Evolutionary conservation across 2,113 vertebrate species (phyloP), one percentile per base, ranked within the genome.

Genomic region (Mugil cephalus): DNA sequence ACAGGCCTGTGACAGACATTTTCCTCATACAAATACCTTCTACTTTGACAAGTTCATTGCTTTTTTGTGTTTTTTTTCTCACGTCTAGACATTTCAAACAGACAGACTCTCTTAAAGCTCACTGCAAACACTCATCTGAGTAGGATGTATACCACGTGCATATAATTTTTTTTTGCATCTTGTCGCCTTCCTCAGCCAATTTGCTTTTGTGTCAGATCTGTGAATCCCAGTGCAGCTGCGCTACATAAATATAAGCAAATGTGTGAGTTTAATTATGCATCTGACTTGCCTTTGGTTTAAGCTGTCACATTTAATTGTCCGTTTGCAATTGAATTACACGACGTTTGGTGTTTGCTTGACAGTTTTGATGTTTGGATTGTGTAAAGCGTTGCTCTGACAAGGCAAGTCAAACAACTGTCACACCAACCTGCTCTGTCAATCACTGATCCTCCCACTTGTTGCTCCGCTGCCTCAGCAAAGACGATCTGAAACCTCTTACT

Each of bases 241-340:
- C 61, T 1, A 66, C 77, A 87, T 89, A 84, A 89, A 91, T 89
- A 82, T 79, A 88, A 88, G 87, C 87, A 82, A 84, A 89, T 87
- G 0, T 52, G 39, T 7, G 18, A 59, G 68, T 24, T 68, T 85
- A 19, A 70, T 83, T 85, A 81, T 79, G 43, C 53, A 36, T 76
- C 40, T 79, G 82, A 75, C 77, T 74, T 55, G 62, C 47, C 74
- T 72, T 83, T 74, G 69, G 77, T 62, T 87, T 69, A 79, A 69
- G 79, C 72, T 78, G 82, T 80, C 85, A 80, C 48, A 76, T 86
- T 79, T 78, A 88, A 88, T 87, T 70, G 74, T 12, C 65, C 66
- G 75, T 88, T 87, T 82, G 79, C 79, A 73, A 78, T 68, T 77
- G 75, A 87, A 88, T 84, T 76, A 80, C 79, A 73, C 34, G 47